Conservation (phyloP, 2,113 vertebrate species). For the Probosciger aterrimus region DNA sequence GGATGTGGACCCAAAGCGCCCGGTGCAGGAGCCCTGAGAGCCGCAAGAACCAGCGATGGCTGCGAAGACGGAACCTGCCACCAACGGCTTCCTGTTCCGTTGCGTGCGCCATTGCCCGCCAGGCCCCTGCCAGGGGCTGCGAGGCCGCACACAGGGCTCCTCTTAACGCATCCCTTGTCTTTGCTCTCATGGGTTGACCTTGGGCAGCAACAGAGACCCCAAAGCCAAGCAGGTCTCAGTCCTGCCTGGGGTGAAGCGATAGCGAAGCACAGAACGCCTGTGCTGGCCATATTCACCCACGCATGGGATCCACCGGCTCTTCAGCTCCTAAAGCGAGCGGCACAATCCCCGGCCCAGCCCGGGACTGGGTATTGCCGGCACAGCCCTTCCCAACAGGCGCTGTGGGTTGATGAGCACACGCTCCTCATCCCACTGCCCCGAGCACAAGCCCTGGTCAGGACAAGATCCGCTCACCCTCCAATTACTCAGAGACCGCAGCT, state of each 20-base stretch:
- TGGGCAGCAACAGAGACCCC: background rate
- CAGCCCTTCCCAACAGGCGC: background rate
- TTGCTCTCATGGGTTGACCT: background rate
- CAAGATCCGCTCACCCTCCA: background rate
- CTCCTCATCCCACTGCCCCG: background rate
- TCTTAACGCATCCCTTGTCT: rapidly evolving
- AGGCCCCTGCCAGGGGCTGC: background rate
- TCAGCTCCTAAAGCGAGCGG: background rate
- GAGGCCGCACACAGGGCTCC: background rate
- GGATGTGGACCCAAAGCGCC: rapidly evolving
- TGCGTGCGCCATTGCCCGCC: rapidly evolving
- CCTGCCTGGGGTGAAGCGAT: rapidly evolving
- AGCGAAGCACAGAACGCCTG: background rate
- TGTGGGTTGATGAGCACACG: background rate
- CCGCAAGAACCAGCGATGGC: rapidly evolving
- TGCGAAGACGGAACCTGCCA: background rate
- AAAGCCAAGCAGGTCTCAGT: background rate
- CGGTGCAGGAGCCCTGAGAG: rapidly evolving
- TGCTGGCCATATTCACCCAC: rapidly evolving
- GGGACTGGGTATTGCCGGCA: background rate
- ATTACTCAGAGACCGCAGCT: constrained; percentile 20
- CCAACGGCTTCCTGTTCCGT: constrained; percentile 36
- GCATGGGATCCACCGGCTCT: background rate
- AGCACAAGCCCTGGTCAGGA: constrained; percentile 10
- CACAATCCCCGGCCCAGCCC: rapidly evolving